Evolutionary conservation across 2,797 vertebrate genomes (phyloP).

Genomic region (Pelobates cultripes): DNA sequence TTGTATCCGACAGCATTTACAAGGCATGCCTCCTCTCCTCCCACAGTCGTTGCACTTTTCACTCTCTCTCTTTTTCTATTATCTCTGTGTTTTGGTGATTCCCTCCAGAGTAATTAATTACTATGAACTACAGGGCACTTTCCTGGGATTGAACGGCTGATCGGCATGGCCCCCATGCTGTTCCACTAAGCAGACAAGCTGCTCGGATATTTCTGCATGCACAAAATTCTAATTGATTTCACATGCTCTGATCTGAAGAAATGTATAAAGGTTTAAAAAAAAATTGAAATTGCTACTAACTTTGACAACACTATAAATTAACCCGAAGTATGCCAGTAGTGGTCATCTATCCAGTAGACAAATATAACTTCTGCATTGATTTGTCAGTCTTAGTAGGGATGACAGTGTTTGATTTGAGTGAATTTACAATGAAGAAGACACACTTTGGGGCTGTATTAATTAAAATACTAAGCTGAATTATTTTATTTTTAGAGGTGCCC

Average conservation of each 20-base stretch:
- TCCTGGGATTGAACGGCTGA: constrained; percentile 49
- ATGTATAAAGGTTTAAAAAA: constrained; percentile 15
- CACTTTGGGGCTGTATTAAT: too few species aligned
- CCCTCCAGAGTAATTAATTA: constrained; percentile 54
- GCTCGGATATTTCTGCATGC: constrained; percentile 37
- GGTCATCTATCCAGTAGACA: too few species aligned
- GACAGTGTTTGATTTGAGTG: too few species aligned
- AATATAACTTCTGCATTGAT: too few species aligned
- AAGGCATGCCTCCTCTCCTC: constrained; percentile 33
- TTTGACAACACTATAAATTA: constrained; percentile 24
- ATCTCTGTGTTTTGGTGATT: constrained; percentile 41
- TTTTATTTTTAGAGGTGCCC: too few species aligned
- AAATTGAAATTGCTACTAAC: constrained; percentile 13
- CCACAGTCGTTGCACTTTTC: constrained; percentile 39
- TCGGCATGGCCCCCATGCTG: constrained; percentile 44
- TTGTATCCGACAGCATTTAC: constrained; percentile 41
- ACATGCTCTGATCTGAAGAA: constrained; percentile 16
- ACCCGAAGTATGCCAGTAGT: not conserved
- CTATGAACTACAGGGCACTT: constrained; percentile 47
- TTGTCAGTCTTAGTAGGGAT: too few species aligned
- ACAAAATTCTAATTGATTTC: constrained; percentile 44
- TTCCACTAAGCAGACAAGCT: constrained; percentile 51
- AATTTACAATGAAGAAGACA: too few species aligned
- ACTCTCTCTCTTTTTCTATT: constrained; percentile 30
- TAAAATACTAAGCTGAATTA: too few species aligned